Evolutionary conservation across 1,140 invertebrate genomes (phyloP).

Genomic region (Papilio dardanus): DNA sequence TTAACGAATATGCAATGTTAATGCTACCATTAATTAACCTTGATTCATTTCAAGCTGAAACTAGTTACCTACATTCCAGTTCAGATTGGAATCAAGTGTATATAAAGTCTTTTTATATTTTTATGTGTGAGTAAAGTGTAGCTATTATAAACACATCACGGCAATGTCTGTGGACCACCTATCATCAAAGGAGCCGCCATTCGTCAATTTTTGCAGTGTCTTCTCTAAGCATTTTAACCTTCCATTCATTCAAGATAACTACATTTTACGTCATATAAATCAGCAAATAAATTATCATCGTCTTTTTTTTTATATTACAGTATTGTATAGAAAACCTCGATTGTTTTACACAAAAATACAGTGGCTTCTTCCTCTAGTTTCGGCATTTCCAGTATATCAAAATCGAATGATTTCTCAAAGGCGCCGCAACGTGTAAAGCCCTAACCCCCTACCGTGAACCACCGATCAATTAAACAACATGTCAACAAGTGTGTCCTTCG

Average conservation of each 20-base stretch:
- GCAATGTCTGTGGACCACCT: slow-evolving; percentile 71
- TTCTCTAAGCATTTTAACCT: slow-evolving; percentile 53
- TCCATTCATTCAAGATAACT: slow-evolving; percentile 3
- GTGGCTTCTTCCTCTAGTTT: slow-evolving; percentile 78
- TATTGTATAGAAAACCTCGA: neutral
- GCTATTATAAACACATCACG: slow-evolving; percentile 81
- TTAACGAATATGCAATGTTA: no score
- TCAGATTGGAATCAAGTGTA: slow-evolving; percentile 64
- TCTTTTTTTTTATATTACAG: neutral
- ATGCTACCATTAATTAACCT: neutral
- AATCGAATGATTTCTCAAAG: slow-evolving; percentile 80
- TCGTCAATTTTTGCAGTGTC: slow-evolving; percentile 73
- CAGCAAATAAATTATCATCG: neutral
- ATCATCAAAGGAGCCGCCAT: slow-evolving; percentile 76
- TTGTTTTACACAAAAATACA: slow-evolving; percentile 51
- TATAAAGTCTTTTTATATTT: slow-evolving; percentile 58
- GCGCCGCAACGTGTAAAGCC: slow-evolving; percentile 69
- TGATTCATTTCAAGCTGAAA: slow-evolving; percentile 40
- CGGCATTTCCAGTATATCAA: slow-evolving; percentile 79
- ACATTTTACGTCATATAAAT: neutral
- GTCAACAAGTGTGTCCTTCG: slow-evolving; percentile 81
- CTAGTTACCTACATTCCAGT: slow-evolving; percentile 56
- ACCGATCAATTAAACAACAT: slow-evolving; percentile 82
- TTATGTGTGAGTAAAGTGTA: slow-evolving; percentile 70
- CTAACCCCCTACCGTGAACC: slow-evolving; percentile 75